Conservation (phyloP, 2,888 invertebrate species). For the Habrosyne pyritoides region DNA sequence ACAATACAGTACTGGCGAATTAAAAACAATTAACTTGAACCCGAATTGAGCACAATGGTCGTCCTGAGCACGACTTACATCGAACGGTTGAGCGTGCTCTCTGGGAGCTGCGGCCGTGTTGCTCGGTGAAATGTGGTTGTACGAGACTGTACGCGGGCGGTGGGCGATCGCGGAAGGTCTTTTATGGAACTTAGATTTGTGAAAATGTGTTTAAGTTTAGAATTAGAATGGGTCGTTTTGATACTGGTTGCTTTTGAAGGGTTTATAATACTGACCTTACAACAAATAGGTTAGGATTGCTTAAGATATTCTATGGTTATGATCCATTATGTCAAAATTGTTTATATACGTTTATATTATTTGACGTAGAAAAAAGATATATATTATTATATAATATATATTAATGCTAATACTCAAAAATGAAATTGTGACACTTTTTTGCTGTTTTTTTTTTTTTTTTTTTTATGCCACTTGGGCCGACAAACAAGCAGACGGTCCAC, state of each 20-base stretch:
- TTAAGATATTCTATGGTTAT: too few relatives aligned
- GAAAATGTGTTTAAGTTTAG: slow-evolving; percentile 33
- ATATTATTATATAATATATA: too few relatives aligned
- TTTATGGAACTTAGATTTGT: slow-evolving; percentile 22
- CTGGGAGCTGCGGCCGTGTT: slow-evolving; percentile 30
- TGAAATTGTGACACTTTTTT: too few relatives aligned
- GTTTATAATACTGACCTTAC: too few relatives aligned
- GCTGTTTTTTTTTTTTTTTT: too few relatives aligned
- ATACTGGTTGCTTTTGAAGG: slow-evolving; percentile 14
- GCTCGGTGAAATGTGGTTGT: slow-evolving; percentile 36
- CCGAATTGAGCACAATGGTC: slow-evolving; percentile 79
- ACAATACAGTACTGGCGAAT: slow-evolving; percentile 76
- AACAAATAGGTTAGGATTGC: too few relatives aligned
- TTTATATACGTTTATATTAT: too few relatives aligned
- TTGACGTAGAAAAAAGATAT: too few relatives aligned
- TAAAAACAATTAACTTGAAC: slow-evolving; percentile 79
- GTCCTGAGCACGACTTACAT: slow-evolving; percentile 61
- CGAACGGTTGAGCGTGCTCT: slow-evolving; percentile 20
- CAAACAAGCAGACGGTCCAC: too few relatives aligned
- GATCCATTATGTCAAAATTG: too few relatives aligned
- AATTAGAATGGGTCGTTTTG: slow-evolving; percentile 29
- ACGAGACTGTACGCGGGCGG: slow-evolving; percentile 30
- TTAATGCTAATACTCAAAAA: too few relatives aligned
- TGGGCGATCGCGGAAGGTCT: slow-evolving; percentile 1
- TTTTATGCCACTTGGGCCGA: too few relatives aligned